Percentiles rank a stretch among this genome's conserved stretches.
Conservation (phyloP, 2,113 vertebrate genomes). For the Leptobrachium leishanense region DNA sequence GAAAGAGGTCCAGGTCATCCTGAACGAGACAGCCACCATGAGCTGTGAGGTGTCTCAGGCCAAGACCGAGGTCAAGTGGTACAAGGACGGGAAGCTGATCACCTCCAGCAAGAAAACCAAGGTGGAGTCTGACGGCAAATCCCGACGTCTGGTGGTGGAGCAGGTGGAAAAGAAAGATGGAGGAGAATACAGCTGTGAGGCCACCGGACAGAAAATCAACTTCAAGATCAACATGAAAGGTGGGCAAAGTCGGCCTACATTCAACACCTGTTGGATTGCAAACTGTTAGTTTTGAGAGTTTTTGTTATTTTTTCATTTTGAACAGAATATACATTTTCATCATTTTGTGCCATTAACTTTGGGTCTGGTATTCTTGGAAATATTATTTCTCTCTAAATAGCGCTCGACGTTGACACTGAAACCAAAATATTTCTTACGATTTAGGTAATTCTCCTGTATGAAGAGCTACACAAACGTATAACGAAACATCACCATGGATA, state of each 20-base stretch:
- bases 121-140: constrained; percentile 64
- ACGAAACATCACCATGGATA: too few relatives aligned
- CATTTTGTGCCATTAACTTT: too few relatives aligned
- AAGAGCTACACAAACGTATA: too few relatives aligned
- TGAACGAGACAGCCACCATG: constrained; percentile 65
- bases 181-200: constrained; percentile 74
- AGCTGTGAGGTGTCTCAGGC: constrained; percentile 68
- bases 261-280: too few relatives aligned
- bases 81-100: constrained; percentile 70
- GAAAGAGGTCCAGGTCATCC: constrained; percentile 49
- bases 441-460: too few relatives aligned
- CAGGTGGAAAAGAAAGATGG: constrained; percentile 72
- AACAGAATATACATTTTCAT: too few relatives aligned
- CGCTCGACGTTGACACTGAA: too few relatives aligned
- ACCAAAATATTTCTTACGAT: too few relatives aligned
- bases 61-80: constrained; percentile 76
- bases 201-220: constrained; percentile 66
- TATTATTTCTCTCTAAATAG: too few relatives aligned
- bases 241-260: constrained; percentile 15
- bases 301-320: too few relatives aligned
- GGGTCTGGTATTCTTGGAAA: too few relatives aligned
- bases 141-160: constrained; percentile 68
- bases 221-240: constrained; percentile 66
- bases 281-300: too few relatives aligned
- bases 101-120: constrained; percentile 62